Conservation (phyloP, 2,113 vertebrate species). For the Oceanodroma tethys region DNA sequence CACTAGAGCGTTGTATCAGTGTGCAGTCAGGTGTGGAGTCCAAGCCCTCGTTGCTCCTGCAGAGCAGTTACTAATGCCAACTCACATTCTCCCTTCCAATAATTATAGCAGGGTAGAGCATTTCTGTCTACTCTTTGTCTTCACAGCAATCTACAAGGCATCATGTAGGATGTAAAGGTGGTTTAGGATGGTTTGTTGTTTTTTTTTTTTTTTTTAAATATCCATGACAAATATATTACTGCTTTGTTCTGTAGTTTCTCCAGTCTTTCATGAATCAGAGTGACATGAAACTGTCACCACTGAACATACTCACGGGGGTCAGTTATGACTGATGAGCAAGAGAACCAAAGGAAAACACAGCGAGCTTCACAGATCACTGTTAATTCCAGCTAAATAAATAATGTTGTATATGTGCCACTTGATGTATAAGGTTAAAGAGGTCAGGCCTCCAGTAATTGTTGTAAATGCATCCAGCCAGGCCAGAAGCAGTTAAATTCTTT, state of each 20-base stretch:
- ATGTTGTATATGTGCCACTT: neutral
- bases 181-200: neutral
- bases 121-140: neutral
- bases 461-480: neutral
- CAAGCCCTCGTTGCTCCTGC: neutral
- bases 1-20: neutral
- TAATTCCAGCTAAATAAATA: constrained; percentile 63
- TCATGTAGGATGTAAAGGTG: neutral
- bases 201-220: neutral
- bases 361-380: constrained; percentile 26
- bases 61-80: neutral
- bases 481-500: constrained; percentile 28
- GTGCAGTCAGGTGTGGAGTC: neutral
- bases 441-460: constrained; percentile 22
- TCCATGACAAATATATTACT: neutral
- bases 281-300: neutral
- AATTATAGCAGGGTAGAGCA: neutral
- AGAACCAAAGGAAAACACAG: constrained; percentile 7
- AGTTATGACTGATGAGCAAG: neutral
- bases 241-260: neutral
- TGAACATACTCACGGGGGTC: neutral
- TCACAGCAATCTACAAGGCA: neutral
- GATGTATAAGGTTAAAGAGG: constrained; percentile 29
- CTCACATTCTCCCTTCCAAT: neutral
- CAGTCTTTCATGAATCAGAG: neutral